Evolutionary conservation across 30 jellyfish, hydroid and myxozoan species (phyloP).

Genomic region (Turritopsis rubra): DNA sequence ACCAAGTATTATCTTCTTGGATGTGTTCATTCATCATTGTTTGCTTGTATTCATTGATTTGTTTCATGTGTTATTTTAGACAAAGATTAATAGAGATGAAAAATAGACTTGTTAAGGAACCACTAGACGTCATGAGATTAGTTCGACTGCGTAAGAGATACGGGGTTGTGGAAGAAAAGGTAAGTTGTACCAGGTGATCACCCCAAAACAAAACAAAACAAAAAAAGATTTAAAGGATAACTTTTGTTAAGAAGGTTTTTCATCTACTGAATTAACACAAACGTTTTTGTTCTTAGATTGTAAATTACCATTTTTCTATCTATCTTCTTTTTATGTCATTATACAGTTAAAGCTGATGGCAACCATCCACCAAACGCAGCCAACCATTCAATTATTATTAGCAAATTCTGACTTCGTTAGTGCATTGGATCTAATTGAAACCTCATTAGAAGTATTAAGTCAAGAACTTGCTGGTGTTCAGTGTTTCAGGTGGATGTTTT

Average conservation of each 20-base stretch:
- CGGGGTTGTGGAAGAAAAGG: constrained; percentile 78
- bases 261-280: too few species aligned
- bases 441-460: constrained; percentile 79
- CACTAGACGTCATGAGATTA: constrained; percentile 61
- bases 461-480: constrained; percentile 96
- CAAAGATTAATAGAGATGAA: constrained; percentile 45
- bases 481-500: constrained; percentile 65
- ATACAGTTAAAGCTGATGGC: constrained; percentile 90
- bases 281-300: too few species aligned
- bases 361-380: constrained; percentile 96
- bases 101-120: constrained; percentile 41
- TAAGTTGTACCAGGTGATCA: neutral
- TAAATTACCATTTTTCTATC: too few species aligned
- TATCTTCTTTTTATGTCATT: too few species aligned
- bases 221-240: too few species aligned
- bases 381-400: constrained; percentile 79
- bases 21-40: too few species aligned
- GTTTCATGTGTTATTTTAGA: constrained; percentile 19
- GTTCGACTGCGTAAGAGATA: constrained; percentile 69
- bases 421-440: constrained; percentile 85
- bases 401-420: constrained; percentile 88
- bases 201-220: neutral
- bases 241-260: too few species aligned
- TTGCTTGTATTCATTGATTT: too few species aligned
- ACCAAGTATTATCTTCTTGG: too few species aligned